Base-by-base conservation (phyloP, 2,113 vertebrate genomes). In the Corythaixoides concolor region DNA sequence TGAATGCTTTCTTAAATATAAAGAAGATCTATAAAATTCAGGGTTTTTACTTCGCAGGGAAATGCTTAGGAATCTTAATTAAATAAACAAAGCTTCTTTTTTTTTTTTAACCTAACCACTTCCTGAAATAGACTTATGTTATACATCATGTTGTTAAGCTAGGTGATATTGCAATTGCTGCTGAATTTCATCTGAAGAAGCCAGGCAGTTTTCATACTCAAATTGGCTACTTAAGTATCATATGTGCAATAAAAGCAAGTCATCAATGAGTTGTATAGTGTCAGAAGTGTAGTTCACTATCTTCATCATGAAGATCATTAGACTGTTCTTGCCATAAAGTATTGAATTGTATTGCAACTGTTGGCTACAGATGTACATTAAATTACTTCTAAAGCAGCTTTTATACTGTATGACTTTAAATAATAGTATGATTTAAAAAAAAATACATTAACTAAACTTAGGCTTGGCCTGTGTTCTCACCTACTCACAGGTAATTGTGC, bases 311-410 rank as follows among this genome's bases (percentile, higher is more conserved):
- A 33, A 95, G 63, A 78, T 86, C 73, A 50, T 93, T 81, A 96
- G 70, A 39, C 30, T 90, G 62, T 95, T 89, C 63, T 90, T 8
- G 1, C 67, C 58, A 60, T 78, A 82, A 96, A 94, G 30, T 12
- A 55, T 22, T 79, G 56, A 78, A 91, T 94, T 96, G 77, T 94
- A 66, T 84, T 90, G 45, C 73, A 89, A 37, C 45, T 85, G 17
- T 94, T 95, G 58, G 74, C 91, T 93, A 64, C 79, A 88, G 70
- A 72, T 73, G 41, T 76, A 70, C 56, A 23, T 87, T 86, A 89
- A 84, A 80, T 66, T 70, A 47, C 41, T 74, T 88, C 45, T 73
- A 11, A 53, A 79, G 5, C 8, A 66, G n/a, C 35, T 77, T 88
- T 85, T 66, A n/a, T 0, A 0, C 5, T 59, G 2, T 27, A 13